Conservation (phyloP, 2,888 invertebrate genomes). For the Hartigia nigra region DNA sequence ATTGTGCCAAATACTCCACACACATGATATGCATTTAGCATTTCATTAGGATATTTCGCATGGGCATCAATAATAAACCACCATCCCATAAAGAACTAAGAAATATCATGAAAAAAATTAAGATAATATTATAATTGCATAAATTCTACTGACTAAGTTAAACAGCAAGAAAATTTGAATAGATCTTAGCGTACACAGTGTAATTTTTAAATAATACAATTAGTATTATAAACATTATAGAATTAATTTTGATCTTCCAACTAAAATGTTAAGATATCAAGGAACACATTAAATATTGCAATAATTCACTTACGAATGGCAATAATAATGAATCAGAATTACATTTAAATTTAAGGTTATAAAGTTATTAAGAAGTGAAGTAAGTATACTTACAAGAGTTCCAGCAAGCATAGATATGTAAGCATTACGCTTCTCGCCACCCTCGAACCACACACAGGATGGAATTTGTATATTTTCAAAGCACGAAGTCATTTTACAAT, state of each 20-base stretch:
- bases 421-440: conserved; percentile 87
- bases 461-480: conserved; percentile 82
- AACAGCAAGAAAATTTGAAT: not conserved
- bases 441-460: conserved; percentile 86
- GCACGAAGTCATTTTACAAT: conserved; percentile 68
- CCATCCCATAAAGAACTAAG: conserved; percentile 95
- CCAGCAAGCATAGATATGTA: conserved; percentile 88
- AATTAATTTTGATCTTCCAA: not conserved
- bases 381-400: conserved; percentile 76
- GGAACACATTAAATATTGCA: conserved; percentile 11
- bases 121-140: not conserved
- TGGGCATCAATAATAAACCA: conserved; percentile 98
- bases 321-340: not conserved
- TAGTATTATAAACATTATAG: not conserved
- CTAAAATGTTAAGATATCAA: not conserved
- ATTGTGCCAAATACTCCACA: conserved; percentile 95
- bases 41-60: conserved; percentile 78
- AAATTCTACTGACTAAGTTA: not conserved
- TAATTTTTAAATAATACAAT: not conserved
- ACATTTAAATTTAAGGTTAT: not conserved
- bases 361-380: conserved; percentile 18
- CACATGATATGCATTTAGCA: conserved; percentile 86
- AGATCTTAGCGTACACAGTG: not conserved
- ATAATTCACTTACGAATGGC: not conserved
- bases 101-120: conserved; percentile 31